phyloP scores from a whole-genome alignment of 2,113 vertebrate genomes.

The Guaruba guarouba region DNA sequence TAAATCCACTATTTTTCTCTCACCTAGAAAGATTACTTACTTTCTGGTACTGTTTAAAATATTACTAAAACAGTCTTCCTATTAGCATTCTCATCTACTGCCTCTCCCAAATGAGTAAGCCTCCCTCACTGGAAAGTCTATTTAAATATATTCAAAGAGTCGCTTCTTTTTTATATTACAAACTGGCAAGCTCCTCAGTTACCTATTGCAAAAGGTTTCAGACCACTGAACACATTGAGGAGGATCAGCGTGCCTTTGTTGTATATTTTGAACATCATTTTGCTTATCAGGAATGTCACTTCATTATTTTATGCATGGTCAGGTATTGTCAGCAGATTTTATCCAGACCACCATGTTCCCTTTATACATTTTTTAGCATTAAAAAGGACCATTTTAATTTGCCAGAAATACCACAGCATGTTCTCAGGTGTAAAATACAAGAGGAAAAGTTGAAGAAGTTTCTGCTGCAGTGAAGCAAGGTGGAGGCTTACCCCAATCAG shows the following conservation, averaged over 20 bases:
- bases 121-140: background rate
- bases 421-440: background rate
- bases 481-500: background rate
- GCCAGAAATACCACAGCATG: background rate
- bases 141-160: background rate
- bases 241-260: background rate
- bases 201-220: background rate
- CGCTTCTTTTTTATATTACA: background rate
- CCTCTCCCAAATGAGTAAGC: background rate
- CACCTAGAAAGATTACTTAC: background rate
- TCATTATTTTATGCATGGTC: background rate
- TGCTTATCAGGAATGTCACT: background rate
- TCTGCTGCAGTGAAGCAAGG: background rate
- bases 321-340: background rate
- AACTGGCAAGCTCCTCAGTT: background rate
- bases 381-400: background rate
- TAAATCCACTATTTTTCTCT: background rate
- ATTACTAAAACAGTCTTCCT: background rate
- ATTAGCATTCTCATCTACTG: background rate
- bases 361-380: background rate
- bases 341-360: background rate
- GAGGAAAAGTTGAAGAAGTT: background rate
- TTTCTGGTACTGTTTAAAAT: background rate
- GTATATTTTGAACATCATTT: background rate
- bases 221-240: background rate